Percentiles rank a stretch among this genome's conserved stretches.
phyloP scores from a whole-genome alignment of 2,113 vertebrate genomes.

The Marcusenius ussheri region DNA sequence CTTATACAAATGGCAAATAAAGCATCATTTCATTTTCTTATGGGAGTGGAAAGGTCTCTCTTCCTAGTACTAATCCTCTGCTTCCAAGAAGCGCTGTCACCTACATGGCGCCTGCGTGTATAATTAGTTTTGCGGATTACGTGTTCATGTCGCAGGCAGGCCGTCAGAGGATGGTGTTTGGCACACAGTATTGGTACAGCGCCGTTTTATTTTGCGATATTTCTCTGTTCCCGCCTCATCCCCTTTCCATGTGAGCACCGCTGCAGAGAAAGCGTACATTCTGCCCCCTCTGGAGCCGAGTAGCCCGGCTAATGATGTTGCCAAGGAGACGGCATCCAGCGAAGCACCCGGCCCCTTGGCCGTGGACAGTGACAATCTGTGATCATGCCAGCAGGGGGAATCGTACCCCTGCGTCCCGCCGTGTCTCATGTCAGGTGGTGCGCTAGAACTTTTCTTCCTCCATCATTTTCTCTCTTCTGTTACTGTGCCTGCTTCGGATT shows the following conservation, averaged over 20 bases:
- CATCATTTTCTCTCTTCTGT: background rate
- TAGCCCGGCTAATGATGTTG: slow-evolving; percentile 12
- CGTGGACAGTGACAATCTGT: background rate
- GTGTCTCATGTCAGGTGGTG: background rate
- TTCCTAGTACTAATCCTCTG: background rate
- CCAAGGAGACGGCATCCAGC: background rate
- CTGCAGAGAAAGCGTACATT: background rate
- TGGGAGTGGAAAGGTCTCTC: background rate
- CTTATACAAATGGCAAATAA: background rate
- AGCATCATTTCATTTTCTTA: background rate
- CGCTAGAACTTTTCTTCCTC: background rate
- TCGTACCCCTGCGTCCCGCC: background rate
- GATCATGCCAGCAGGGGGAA: background rate
- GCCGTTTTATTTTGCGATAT: background rate
- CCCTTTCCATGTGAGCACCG: background rate
- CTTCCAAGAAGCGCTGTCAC: background rate
- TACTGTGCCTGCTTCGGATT: background rate
- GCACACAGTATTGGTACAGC: background rate
- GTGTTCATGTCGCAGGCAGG: background rate
- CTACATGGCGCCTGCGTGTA: background rate
- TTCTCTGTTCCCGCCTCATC: background rate
- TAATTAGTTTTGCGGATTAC: background rate
- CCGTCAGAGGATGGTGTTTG: background rate
- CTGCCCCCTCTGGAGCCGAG: background rate
- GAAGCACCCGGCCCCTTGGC: background rate